Evolutionary conservation across 2,113 vertebrate species (phyloP).

Genomic region (Hoplias malabaricus): DNA sequence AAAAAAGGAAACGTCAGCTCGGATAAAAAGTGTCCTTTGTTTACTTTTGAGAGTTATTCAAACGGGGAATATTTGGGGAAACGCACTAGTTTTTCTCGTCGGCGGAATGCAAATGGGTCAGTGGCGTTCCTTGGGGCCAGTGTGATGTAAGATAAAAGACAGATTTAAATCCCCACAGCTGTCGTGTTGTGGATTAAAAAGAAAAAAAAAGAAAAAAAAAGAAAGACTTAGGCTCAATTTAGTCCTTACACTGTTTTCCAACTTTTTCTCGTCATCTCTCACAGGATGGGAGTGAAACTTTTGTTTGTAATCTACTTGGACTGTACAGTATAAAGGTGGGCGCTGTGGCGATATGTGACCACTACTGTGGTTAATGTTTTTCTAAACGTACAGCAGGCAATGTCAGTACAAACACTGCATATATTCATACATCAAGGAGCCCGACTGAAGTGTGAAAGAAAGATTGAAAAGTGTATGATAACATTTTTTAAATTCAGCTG

Average conservation of each 20-base stretch:
- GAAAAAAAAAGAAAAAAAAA: slow-evolving; percentile 16
- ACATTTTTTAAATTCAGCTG: too few species aligned
- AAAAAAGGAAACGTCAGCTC: background rate
- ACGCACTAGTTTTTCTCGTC: background rate
- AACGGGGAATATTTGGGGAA: slow-evolving; percentile 2
- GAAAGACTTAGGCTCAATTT: background rate
- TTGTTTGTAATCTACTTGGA: background rate
- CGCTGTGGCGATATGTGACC: too few species aligned
- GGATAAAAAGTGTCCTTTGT: background rate
- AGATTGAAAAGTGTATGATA: too few species aligned
- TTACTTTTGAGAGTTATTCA: slow-evolving; percentile 9
- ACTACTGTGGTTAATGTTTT: too few species aligned
- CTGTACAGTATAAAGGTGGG: background rate
- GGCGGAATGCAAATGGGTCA: background rate
- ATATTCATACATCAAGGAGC: too few species aligned
- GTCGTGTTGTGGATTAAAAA: slow-evolving; percentile 20
- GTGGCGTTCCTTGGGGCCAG: background rate
- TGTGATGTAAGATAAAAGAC: slow-evolving; percentile 22
- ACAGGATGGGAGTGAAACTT: slow-evolving; percentile 5
- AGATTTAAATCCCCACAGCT: slow-evolving; percentile 25
- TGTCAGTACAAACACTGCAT: too few species aligned
- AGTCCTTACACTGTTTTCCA: background rate
- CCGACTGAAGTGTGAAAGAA: too few species aligned
- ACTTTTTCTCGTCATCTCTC: slow-evolving; percentile 3
- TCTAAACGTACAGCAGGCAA: too few species aligned